Evolutionary conservation across 2,888 invertebrate species (phyloP).

Genomic region (Osmoderma eremita): DNA sequence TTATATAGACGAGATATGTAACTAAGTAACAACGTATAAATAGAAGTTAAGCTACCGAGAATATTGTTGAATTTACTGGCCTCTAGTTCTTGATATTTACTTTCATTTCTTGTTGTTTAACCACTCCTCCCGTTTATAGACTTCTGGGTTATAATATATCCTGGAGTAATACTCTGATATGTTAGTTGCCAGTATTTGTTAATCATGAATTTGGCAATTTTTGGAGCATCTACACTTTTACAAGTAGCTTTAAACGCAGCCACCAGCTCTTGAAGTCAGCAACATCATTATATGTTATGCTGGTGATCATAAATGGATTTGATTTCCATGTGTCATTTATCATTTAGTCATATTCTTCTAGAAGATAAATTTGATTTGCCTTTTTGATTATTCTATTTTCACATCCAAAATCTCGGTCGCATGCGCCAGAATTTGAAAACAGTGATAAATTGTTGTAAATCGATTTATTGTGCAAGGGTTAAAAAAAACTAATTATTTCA

Average conservation of each 20-base stretch:
- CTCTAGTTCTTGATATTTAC: too few species aligned
- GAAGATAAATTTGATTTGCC: conserved; percentile 34
- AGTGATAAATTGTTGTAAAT: conserved; percentile 37
- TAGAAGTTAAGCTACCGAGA: too few species aligned
- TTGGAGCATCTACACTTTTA: too few species aligned
- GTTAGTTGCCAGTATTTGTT: not conserved
- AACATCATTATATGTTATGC: not conserved
- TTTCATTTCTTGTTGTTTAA: too few species aligned
- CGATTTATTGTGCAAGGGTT: too few species aligned
- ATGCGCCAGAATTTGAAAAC: conserved; percentile 42
- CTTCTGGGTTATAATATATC: not conserved
- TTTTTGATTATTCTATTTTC: conserved; percentile 39
- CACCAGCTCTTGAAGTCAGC: conserved; percentile 7
- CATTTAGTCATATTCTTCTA: conserved; percentile 15
- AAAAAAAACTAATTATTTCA: too few species aligned
- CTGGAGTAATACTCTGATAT: not conserved
- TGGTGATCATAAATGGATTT: not conserved
- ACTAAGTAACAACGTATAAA: too few species aligned
- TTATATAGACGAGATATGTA: too few species aligned
- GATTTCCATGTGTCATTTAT: not conserved
- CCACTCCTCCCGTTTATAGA: not conserved
- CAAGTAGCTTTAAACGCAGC: conserved; percentile 7
- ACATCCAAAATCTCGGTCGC: conserved; percentile 39
- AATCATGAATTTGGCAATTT: too few species aligned
- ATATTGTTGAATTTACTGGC: too few species aligned